These are phyloP conservation scores for Caenorhabditis sinica DNA, from an alignment of 2,888 invertebrate genomes.

Conservation along the genomic window DNA sequence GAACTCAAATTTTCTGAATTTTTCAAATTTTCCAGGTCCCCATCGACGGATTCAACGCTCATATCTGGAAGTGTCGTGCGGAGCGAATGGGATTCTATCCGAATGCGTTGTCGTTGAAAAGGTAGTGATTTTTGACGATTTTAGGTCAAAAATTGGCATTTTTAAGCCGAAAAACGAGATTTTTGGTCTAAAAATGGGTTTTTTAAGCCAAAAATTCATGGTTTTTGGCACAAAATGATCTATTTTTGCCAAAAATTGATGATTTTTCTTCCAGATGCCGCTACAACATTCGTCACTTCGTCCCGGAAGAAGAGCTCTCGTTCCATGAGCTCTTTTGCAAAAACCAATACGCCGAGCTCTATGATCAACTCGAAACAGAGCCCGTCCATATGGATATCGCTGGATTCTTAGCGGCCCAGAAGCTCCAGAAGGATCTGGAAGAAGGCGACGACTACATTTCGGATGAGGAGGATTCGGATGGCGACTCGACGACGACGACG, in stretches of 20 bases:
- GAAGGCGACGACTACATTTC: slow-evolving; percentile 3
- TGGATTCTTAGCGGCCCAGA: slow-evolving; percentile 12
- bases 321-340: slow-evolving; percentile 40
- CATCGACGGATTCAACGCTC: slow-evolving; percentile 31
- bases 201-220: neutral
- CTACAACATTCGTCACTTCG: slow-evolving; percentile 22
- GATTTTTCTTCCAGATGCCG: slow-evolving; percentile 35
- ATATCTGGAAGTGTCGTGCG: slow-evolving; percentile 37
- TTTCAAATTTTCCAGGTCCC: slow-evolving; percentile 21
- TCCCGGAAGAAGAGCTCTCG: slow-evolving; percentile 37
- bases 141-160: neutral
- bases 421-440: slow-evolving; percentile 5
- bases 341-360: neutral
- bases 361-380: neutral
- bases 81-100: slow-evolving; percentile 37
- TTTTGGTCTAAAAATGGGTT: neutral
- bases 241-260: neutral
- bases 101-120: slow-evolving; percentile 30
- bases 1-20: neutral
- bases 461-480: slow-evolving; percentile 5
- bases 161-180: neutral
- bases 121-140: slow-evolving; percentile 5
- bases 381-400: slow-evolving; percentile 20
- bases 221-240: neutral
- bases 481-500: neutral